These are phyloP conservation scores for Drosophila diplacantha DNA, from an alignment of 2,888 invertebrate genomes.

Conservation along the genomic window DNA sequence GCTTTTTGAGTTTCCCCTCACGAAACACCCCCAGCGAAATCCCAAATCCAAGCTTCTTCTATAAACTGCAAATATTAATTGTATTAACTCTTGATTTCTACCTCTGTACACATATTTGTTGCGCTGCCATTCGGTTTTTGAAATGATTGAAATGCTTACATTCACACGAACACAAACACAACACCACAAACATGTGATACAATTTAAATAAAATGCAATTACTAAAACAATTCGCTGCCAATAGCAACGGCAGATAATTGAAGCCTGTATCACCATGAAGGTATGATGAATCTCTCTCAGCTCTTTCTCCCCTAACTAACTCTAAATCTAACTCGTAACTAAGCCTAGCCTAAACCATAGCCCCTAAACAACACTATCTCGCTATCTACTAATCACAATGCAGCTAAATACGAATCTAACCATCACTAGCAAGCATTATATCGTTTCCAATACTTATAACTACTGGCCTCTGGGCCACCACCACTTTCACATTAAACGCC, in stretches of 20 bases:
- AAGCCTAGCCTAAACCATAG: slow-evolving; percentile 38
- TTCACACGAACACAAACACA: slow-evolving; percentile 53
- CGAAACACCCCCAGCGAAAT: slow-evolving; percentile 13
- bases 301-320: slow-evolving; percentile 39
- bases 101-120: slow-evolving; percentile 60
- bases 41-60: slow-evolving; percentile 48
- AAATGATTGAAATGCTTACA: slow-evolving; percentile 52
- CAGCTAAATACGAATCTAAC: slow-evolving; percentile 24
- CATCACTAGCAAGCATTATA: slow-evolving; percentile 25
- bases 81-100: slow-evolving; percentile 56
- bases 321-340: slow-evolving; percentile 39
- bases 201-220: slow-evolving; percentile 54
- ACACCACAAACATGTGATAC: slow-evolving; percentile 66
- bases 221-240: slow-evolving; percentile 78
- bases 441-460: slow-evolving; percentile 32
- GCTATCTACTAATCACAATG: slow-evolving; percentile 39
- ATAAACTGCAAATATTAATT: slow-evolving; percentile 50
- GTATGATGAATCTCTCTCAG: slow-evolving; percentile 80
- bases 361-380: slow-evolving; percentile 27
- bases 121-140: slow-evolving; percentile 57
- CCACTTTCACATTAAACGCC: slow-evolving; percentile 35
- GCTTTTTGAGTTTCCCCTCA: slow-evolving; percentile 13
- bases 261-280: slow-evolving; percentile 96
- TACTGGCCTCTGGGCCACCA: slow-evolving; percentile 22
- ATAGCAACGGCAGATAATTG: slow-evolving; percentile 90